Conservation (phyloP, 2,113 vertebrate species). For the Psilopogon haemacephalus region DNA sequence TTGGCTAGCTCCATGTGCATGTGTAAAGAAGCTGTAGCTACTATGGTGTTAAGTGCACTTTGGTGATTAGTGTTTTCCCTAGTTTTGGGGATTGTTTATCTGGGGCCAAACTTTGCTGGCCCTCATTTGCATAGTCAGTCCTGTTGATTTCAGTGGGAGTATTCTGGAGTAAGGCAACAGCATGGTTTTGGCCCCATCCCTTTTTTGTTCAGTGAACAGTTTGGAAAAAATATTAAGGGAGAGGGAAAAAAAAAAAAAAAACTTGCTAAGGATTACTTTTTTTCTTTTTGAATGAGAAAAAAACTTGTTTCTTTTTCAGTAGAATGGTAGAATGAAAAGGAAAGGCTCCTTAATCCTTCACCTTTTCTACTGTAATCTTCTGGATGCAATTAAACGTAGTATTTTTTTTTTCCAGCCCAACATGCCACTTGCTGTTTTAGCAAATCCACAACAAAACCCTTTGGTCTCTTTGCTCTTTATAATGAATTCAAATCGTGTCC, state of each 20-base stretch:
- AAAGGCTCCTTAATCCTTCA: neutral
- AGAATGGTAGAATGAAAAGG: slow-evolving; percentile 49
- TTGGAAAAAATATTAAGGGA: slow-evolving; percentile 33
- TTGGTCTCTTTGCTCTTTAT: slow-evolving; percentile 43
- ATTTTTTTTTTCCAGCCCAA: neutral
- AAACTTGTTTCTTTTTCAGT: neutral
- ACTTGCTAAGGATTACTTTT: slow-evolving; percentile 16
- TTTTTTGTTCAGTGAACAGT: slow-evolving; percentile 56
- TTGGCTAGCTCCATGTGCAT: slow-evolving; percentile 74
- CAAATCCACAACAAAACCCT: neutral
- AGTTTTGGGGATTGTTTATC: slow-evolving; percentile 64
- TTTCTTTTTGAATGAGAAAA: neutral
- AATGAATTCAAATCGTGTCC: neutral
- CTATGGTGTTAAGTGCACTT: slow-evolving; percentile 73
- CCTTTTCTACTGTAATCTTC: slow-evolving; percentile 27
- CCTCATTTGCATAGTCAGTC: slow-evolving; percentile 13
- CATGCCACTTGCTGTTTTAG: neutral
- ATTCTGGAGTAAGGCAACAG: slow-evolving; percentile 17
- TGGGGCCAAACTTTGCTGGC: slow-evolving; percentile 63
- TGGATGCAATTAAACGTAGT: neutral
- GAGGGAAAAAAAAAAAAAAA: neutral
- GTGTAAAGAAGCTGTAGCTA: slow-evolving; percentile 71
- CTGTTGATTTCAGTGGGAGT: neutral
- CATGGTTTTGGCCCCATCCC: slow-evolving; percentile 43
- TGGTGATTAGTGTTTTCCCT: slow-evolving; percentile 70